Conservation (phyloP, 2,113 vertebrate genomes). For the Arvicanthis niloticus region DNA sequence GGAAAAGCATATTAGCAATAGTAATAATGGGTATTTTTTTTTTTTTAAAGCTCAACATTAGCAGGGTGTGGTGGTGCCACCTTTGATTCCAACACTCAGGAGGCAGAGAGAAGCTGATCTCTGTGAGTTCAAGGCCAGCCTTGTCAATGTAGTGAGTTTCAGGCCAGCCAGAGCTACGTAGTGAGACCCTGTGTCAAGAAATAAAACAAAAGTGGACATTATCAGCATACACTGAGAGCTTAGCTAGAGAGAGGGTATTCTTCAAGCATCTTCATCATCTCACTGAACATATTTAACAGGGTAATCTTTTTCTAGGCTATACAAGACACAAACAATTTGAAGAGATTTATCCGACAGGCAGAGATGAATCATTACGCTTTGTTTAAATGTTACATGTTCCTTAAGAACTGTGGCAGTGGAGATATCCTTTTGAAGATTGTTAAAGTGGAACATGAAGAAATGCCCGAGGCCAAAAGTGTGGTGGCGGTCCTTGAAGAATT, state of each 20-base stretch:
- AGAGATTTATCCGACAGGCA: slow-evolving; percentile 96
- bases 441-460: slow-evolving; percentile 94
- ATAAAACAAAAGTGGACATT: not conserved
- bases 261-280: slow-evolving; percentile 40
- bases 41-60: slow-evolving; percentile 22
- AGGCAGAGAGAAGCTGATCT: not conserved
- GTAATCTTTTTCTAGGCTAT: slow-evolving; percentile 91
- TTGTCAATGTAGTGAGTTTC: not conserved
- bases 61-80: not conserved
- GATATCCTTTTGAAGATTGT: slow-evolving; percentile 96
- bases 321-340: slow-evolving; percentile 98
- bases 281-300: slow-evolving; percentile 54
- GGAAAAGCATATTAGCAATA: slow-evolving; percentile 29
- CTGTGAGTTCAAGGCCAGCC: not conserved
- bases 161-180: not conserved
- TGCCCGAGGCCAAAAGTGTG: slow-evolving; percentile 95
- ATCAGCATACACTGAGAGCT: not conserved
- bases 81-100: not conserved
- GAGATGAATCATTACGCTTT: slow-evolving; percentile 98
- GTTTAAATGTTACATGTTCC: slow-evolving; percentile 96
- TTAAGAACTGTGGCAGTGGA: slow-evolving; percentile 96
- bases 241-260: not conserved
- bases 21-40: slow-evolving; percentile 43
- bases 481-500: slow-evolving; percentile 96
- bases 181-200: not conserved